Conservation (phyloP, 2,888 invertebrate species). For the Hoplodrina blanda region DNA sequence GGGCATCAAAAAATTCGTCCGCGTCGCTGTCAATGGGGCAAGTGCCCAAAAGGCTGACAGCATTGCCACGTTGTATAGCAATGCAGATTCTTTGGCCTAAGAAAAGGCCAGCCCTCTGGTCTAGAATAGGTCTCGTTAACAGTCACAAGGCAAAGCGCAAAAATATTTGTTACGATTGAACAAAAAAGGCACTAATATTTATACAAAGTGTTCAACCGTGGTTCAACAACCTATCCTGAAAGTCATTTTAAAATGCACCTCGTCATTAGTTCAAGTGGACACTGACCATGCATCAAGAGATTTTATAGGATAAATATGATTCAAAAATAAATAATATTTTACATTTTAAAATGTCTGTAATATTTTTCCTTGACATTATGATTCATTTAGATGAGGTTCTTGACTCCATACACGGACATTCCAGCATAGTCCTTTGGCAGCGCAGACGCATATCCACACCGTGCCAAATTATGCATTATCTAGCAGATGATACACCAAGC, state of each 20-base stretch:
- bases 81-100: too few species aligned
- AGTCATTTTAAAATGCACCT: neutral
- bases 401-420: slow-evolving; percentile 37
- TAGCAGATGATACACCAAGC: neutral
- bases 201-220: neutral
- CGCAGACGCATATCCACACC: neutral
- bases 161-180: too few species aligned
- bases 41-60: too few species aligned
- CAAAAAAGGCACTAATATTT: too few species aligned
- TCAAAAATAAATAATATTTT: neutral
- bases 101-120: too few species aligned
- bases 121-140: neutral
- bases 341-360: neutral
- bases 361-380: neutral
- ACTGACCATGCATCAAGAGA: slow-evolving; percentile 12
- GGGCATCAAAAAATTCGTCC: too few species aligned
- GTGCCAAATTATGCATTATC: slow-evolving; percentile 42
- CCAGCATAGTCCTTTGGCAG: slow-evolving; percentile 30
- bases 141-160: neutral
- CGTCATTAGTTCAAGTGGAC: neutral
- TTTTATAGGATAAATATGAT: slow-evolving; percentile 1
- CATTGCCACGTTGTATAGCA: too few species aligned
- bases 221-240: neutral
- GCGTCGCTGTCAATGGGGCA: too few species aligned
- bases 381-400: slow-evolving; percentile 37